Conservation (phyloP, 2,888 invertebrate genomes). For the Tetropium fuscum region DNA sequence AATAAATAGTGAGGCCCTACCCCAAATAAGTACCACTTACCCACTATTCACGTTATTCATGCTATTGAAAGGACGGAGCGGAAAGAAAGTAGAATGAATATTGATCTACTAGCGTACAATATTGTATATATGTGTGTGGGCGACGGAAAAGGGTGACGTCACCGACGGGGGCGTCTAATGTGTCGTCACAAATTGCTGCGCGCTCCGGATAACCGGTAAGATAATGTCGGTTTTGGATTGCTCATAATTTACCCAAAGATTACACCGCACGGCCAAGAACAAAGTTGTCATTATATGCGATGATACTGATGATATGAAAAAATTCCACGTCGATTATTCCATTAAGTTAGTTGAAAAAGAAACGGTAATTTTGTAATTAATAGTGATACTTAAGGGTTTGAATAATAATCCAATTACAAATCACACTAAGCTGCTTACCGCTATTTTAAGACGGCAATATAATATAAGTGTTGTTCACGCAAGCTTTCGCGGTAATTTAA, state of each 20-base stretch:
- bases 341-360: no score
- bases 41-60: slow-evolving; percentile 11
- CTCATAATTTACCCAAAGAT: slow-evolving; percentile 32
- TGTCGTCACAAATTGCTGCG: slow-evolving; percentile 25
- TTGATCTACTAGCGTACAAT: slow-evolving; percentile 33
- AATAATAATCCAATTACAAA: no score
- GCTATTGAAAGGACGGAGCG: slow-evolving; percentile 8
- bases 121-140: slow-evolving; percentile 24
- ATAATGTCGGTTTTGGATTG: slow-evolving; percentile 29
- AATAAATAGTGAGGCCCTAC: no score
- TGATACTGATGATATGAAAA: no score
- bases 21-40: slow-evolving; percentile 19
- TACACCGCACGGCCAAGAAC: slow-evolving; percentile 17
- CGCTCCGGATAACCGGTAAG: slow-evolving; percentile 20
- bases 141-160: slow-evolving; percentile 18
- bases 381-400: no score
- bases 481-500: no score
- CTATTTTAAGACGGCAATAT: no score
- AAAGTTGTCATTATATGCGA: background rate
- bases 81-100: slow-evolving; percentile 15
- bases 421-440: no score
- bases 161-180: slow-evolving; percentile 24
- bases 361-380: no score
- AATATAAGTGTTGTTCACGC: no score
- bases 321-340: no score